Base-by-base conservation (phyloP, 2,797 vertebrate genomes). In the Chelon auratus region DNA sequence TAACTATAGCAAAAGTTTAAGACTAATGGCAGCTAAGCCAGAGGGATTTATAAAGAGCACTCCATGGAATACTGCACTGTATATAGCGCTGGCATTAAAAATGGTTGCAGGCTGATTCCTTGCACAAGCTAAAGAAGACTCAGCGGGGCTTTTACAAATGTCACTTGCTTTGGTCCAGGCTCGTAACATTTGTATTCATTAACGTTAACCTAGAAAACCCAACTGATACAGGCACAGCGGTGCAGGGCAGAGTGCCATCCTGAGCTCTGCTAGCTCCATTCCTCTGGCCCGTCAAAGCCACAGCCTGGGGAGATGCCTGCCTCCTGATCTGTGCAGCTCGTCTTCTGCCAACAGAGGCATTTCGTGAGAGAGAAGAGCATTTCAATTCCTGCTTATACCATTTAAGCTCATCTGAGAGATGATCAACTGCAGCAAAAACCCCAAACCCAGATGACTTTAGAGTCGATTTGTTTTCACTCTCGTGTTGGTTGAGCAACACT, bases 271-370 rank as follows among this genome's bases (percentile, higher is more conserved):
- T 70, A 60, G 75, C 82, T 80, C 72, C 65, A 45, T 76, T 85
- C 78, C 81, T 71, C 65, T 73, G 80, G 82, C 78, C 75, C 40
- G 75, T 80, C 86, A 86, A 80, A 83, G 85, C 85, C 68, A 20
- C 67, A 71, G 81, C 78, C 85, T 90, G 91, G 87, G 87, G 73
- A 83, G 79, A 69, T 86, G 89, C 89, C 89, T 80, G 17, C 83
- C 80, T 62, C 72, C 81, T 85, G 85, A 90, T 91, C 81, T 84
- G 78, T 80, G 61, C 67, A 55, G 80, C 73, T 71, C 39, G 12
- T 70, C 53, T 72, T 61, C 43, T 69, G 89, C 88, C 89, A 92
- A 75, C 30, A 83, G 63, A 73, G 47, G 73, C 78, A 68, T 77
- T 91, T 87, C 54, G 72, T 0, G 39, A 71, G 56, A 70, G 54